These are phyloP conservation scores for Sarcophaga rosellei DNA, from an alignment of 2,888 invertebrate genomes.

Conservation along the genomic window DNA sequence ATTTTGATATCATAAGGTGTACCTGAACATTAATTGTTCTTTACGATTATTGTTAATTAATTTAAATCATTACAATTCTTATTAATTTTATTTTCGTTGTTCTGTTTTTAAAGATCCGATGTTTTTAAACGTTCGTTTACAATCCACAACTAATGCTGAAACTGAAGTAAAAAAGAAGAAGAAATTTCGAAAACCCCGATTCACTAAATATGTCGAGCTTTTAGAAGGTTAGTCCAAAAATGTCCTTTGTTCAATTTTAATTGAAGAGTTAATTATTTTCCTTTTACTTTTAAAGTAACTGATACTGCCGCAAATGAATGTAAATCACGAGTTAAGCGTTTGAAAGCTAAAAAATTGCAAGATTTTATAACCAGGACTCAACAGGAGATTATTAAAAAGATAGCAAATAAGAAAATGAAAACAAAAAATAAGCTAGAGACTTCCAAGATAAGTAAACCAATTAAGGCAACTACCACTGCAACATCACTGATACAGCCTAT, in stretches of 20 bases:
- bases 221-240: slow-evolving; percentile 84
- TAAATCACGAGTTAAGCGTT: slow-evolving; percentile 86
- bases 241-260: not conserved
- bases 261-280: not conserved
- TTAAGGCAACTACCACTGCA: slow-evolving; percentile 4
- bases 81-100: too few species aligned
- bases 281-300: slow-evolving; percentile 83
- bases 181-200: slow-evolving; percentile 73
- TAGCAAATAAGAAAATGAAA: slow-evolving; percentile 69
- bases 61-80: too few species aligned
- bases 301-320: slow-evolving; percentile 85
- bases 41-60: too few species aligned
- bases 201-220: slow-evolving; percentile 86
- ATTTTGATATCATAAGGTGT: too few species aligned
- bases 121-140: slow-evolving; percentile 42
- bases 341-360: slow-evolving; percentile 86
- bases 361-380: slow-evolving; percentile 84
- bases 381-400: slow-evolving; percentile 74
- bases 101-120: too few species aligned
- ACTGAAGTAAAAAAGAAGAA: slow-evolving; percentile 69
- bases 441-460: not conserved
- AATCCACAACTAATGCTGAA: slow-evolving; percentile 76
- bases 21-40: too few species aligned
- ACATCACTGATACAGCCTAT: slow-evolving; percentile 73
- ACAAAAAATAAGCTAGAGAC: slow-evolving; percentile 54